Evolutionary conservation across 2,888 invertebrate genomes (phyloP), one percentile per base, ranked within the genome.

Genomic region (Merodon equestris): DNA sequence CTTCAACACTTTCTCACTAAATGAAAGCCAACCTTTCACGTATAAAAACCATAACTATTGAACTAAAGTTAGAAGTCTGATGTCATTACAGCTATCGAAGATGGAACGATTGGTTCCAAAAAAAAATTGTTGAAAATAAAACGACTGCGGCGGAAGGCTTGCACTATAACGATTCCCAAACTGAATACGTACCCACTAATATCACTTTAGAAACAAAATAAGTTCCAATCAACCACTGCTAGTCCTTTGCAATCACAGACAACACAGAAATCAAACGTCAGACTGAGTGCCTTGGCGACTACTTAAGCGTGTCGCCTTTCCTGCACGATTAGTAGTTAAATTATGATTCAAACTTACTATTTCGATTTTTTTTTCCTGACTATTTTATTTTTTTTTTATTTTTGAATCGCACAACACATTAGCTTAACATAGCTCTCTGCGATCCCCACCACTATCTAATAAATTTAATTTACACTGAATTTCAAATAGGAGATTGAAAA

Each of bases 301-400:
- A 34, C 14, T 54, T 27, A 12, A 12, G 38, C 54, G 53, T 64
- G 57, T 67, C 67, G 67, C 77, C 77, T 68, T 77, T 57, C 47
- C 77, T 63, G 73, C 73, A 73, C 73, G 73, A 58, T 77, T 73
- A 77, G 61, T 77, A 67, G 67, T 77, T 66, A 73, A 73, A 77
- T 73, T 77, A 77, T 77, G 73, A 77, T 73, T 57, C 51, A 53
- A 72, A 77, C 77, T 77, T 77, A 77, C 77, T 77, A 77, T 77
- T 77, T 73, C 73, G 57, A 53, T 53, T 63, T 44, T 53, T 63
- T 44, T 51, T 7, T 27, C 27, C 27, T 27, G 27, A 27, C 27
- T 27, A 27, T 27, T 53, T 15, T 14, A 4, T 45, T 38, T 57
- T 64, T 56, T 50, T 66, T 56, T 64, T 53, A 27, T 38, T 14